These are phyloP conservation scores for Heliconius himera DNA, from an alignment of 1,140 invertebrate species.

Conservation along the genomic window DNA sequence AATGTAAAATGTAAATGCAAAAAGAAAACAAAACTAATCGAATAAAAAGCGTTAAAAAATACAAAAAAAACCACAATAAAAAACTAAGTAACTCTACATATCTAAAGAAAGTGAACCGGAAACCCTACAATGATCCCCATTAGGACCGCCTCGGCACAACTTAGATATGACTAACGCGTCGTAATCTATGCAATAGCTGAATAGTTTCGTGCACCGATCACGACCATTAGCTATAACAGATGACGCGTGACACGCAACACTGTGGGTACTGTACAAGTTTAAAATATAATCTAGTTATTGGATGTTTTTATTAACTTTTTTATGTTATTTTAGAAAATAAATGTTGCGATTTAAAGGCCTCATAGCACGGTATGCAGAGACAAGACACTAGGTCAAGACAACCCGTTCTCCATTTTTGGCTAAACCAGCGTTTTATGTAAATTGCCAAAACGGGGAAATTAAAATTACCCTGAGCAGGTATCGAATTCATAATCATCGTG, in stretches of 20 bases:
- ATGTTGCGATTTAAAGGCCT: background rate
- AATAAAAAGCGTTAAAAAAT: background rate
- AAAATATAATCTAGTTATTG: constrained; percentile 17
- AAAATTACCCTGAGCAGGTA: too few species aligned
- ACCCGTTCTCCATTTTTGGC: too few species aligned
- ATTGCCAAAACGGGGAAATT: too few species aligned
- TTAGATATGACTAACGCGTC: constrained; percentile 31
- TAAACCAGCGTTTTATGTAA: too few species aligned
- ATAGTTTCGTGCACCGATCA: constrained; percentile 35
- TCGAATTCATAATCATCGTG: too few species aligned
- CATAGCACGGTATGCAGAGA: too few species aligned
- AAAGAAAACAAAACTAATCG: too few species aligned
- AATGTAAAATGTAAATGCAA: too few species aligned
- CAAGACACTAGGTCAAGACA: too few species aligned
- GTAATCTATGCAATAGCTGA: constrained; percentile 34
- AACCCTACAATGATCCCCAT: constrained; percentile 18
- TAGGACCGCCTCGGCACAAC: background rate
- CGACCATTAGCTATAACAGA: constrained; percentile 29
- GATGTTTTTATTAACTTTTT: background rate
- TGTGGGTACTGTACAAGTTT: constrained; percentile 18
- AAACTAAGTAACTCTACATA: background rate
- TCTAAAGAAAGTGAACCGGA: background rate
- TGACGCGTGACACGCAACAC: constrained; percentile 42
- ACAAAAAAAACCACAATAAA: background rate
- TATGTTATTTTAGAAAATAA: background rate